Evolutionary conservation across 2,113 vertebrate genomes (phyloP).

Genomic region (Syngnathus scovelli): DNA sequence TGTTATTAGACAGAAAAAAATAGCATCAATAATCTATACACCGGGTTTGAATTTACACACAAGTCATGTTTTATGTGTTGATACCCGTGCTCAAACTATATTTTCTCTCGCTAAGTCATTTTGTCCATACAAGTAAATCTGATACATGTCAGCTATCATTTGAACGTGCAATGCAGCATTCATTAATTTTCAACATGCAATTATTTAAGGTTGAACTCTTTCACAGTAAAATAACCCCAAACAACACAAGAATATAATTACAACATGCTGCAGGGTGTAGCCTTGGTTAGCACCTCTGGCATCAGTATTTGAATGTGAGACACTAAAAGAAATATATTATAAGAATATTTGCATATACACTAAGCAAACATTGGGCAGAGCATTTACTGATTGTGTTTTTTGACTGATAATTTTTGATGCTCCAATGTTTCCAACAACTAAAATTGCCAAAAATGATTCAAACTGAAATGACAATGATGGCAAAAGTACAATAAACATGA

Average conservation of each 20-base stretch:
- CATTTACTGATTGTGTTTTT: background rate
- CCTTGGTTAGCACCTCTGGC: slow-evolving; percentile 2
- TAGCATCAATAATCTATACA: slow-evolving; percentile 5
- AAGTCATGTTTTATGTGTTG: background rate
- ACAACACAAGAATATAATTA: background rate
- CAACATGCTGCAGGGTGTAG: background rate
- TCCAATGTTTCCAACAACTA: background rate
- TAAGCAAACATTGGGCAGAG: background rate
- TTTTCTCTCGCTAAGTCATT: background rate
- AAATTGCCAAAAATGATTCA: background rate
- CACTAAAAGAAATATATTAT: background rate
- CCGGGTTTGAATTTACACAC: background rate
- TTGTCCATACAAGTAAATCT: slow-evolving; percentile 11
- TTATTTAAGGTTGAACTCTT: slow-evolving; percentile 28
- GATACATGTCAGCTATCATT: slow-evolving; percentile 16
- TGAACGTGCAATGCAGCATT: slow-evolving; percentile 19
- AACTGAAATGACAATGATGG: background rate
- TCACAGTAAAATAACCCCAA: background rate
- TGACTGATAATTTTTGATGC: background rate
- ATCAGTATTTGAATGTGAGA: background rate
- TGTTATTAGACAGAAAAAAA: slow-evolving; percentile 26
- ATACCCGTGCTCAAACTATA: background rate
- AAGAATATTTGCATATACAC: background rate
- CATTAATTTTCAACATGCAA: slow-evolving; percentile 8
- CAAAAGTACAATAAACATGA: slow-evolving; percentile 4